Evolutionary conservation across 2,797 vertebrate species (phyloP).

Genomic region (Rhynchotus rufescens): DNA sequence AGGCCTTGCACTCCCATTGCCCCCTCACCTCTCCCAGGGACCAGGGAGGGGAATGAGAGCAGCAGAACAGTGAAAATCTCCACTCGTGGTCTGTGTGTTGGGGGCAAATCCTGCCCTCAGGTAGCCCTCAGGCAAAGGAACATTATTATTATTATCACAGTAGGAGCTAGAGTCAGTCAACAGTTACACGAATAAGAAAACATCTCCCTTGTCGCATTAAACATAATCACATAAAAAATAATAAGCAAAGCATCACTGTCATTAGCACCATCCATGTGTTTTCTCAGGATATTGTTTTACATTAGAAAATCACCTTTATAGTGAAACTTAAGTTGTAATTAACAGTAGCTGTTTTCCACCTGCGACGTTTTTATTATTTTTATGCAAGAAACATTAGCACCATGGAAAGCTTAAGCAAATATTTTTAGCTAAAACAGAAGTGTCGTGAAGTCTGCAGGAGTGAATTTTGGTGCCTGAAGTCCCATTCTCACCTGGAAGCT

Average conservation of each 20-base stretch:
- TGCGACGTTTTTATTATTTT: neutral
- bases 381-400: neutral
- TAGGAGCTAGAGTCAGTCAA: accelerated
- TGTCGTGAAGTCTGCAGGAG: neutral
- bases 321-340: neutral
- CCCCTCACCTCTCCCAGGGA: neutral
- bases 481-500: neutral
- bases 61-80: neutral
- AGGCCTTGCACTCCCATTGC: too few relatives aligned
- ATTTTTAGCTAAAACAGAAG: neutral
- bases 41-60: neutral
- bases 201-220: neutral
- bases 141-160: neutral
- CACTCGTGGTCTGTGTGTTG: neutral
- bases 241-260: neutral
- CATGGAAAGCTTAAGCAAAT: neutral
- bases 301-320: neutral
- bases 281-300: neutral
- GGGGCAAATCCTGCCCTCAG: neutral
- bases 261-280: neutral
- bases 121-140: neutral
- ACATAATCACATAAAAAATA: neutral
- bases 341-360: neutral
- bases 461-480: neutral
- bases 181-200: neutral